Percentiles rank a stretch among this genome's conserved stretches.
These are phyloP conservation scores for Cebidichthys violaceus DNA, from an alignment of 2,113 vertebrate genomes.

Conservation along the genomic window DNA sequence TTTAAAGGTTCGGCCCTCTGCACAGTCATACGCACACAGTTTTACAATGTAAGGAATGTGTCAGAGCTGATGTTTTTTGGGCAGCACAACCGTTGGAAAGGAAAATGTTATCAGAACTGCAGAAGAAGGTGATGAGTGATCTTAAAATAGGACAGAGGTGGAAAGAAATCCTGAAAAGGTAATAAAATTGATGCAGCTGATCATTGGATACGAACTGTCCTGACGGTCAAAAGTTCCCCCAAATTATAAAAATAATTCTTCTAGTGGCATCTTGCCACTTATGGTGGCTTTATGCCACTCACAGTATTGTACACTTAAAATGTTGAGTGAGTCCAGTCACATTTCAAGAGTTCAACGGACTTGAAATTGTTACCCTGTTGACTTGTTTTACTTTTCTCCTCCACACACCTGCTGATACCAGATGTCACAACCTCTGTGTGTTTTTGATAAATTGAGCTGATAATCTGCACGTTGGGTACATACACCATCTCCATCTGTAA, in stretches of 20 bases:
- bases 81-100: not conserved
- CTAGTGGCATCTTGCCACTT: not conserved
- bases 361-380: not conserved
- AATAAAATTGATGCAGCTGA: not conserved
- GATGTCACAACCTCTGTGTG: conserved; percentile 20
- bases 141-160: not conserved
- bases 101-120: conserved; percentile 1
- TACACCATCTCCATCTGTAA: not conserved
- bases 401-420: not conserved
- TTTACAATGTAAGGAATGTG: not conserved
- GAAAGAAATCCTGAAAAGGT: not conserved
- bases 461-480: conserved; percentile 38
- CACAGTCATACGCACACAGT: not conserved
- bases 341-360: not conserved
- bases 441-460: conserved; percentile 31
- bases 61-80: not conserved
- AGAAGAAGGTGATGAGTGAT: not conserved
- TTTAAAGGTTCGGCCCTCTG: not conserved
- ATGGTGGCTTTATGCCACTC: no score
- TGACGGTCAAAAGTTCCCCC: not conserved
- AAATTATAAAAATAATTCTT: not conserved
- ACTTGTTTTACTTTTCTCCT: not conserved
- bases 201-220: no score
- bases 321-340: not conserved
- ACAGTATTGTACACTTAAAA: not conserved